A percentile compares a stretch with the other conserved stretches of the same genome.
These are phyloP conservation scores for Adelphocoris suturalis DNA, from an alignment of 2,888 invertebrate species.

Conservation along the genomic window DNA sequence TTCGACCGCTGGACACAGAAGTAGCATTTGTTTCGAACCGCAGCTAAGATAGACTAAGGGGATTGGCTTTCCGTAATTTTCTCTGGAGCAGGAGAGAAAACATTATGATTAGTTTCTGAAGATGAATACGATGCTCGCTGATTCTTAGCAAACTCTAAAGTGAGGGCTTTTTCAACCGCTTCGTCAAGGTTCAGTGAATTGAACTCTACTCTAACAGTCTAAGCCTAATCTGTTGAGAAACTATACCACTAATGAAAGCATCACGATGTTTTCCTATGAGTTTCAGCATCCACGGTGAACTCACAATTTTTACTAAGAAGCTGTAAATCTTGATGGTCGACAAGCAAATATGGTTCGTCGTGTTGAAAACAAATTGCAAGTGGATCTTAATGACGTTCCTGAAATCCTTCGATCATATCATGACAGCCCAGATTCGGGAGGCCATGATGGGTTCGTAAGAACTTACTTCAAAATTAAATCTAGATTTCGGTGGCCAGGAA, in stretches of 20 bases:
- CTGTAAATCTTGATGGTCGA: background rate
- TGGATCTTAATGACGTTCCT: too few relatives aligned
- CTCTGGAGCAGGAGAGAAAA: background rate
- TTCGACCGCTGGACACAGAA: constrained; percentile 3
- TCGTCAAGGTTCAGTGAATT: background rate
- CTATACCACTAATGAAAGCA: too few relatives aligned
- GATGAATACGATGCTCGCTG: constrained; percentile 4
- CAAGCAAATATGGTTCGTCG: too few relatives aligned
- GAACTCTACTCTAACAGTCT: constrained; percentile 47
- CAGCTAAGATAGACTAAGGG: background rate
- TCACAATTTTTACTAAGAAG: constrained; percentile 19
- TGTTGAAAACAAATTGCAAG: too few relatives aligned
- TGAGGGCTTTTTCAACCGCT: constrained; percentile 44
- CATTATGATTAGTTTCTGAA: background rate
- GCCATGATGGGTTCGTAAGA: too few relatives aligned
- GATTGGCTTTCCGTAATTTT: background rate
- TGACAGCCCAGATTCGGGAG: too few relatives aligned
- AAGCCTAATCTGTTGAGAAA: constrained; percentile 20
- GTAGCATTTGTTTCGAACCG: background rate
- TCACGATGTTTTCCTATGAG: background rate
- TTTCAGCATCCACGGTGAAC: constrained; percentile 10
- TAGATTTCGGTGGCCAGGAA: too few relatives aligned
- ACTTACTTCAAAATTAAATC: too few relatives aligned
- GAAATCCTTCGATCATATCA: background rate
- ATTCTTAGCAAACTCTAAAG: constrained; percentile 12